These are phyloP conservation scores for Etheostoma perlongum DNA, from an alignment of 2,797 vertebrate species.

Conservation along the genomic window DNA sequence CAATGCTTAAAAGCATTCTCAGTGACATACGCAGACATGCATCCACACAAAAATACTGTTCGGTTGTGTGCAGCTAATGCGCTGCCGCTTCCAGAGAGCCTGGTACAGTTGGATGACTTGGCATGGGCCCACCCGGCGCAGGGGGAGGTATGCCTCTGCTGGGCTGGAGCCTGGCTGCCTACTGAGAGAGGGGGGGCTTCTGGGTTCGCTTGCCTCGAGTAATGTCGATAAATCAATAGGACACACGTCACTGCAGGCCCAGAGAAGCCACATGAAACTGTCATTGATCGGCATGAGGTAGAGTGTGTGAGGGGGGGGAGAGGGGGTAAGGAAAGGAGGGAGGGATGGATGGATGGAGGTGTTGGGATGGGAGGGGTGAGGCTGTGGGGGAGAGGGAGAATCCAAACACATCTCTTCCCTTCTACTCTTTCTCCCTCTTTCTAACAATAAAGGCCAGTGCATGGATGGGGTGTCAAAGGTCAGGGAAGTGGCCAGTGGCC, in stretches of 20 bases:
- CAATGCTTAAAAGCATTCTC: conserved; percentile 70
- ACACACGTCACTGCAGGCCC: conserved; percentile 88
- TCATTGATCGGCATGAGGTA: conserved; percentile 87
- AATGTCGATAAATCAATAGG: conserved; percentile 90
- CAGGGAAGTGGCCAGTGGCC: conserved; percentile 73
- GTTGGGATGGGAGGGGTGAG: conserved; percentile 67
- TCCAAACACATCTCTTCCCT: conserved; percentile 57
- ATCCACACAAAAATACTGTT: conserved; percentile 46
- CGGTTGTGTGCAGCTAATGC: conserved; percentile 65
- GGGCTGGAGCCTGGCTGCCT: conserved; percentile 83
- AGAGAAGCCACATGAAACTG: conserved; percentile 89
- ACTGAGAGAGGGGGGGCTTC: conserved; percentile 81
- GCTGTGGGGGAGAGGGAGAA: conserved; percentile 64
- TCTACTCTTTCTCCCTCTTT: conserved; percentile 43
- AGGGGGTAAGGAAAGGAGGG: conserved; percentile 49
- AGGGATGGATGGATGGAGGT: conserved; percentile 47
- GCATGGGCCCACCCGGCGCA: conserved; percentile 69
- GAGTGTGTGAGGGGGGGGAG: conserved; percentile 50
- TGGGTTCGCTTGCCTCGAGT: conserved; percentile 83
- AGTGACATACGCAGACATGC: conserved; percentile 66
- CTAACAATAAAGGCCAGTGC: conserved; percentile 66
- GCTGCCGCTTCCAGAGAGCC: conserved; percentile 58
- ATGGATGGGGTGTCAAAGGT: conserved; percentile 79
- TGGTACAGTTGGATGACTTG: conserved; percentile 79
- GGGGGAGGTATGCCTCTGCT: conserved; percentile 68